Base-by-base conservation (phyloP, 2,113 vertebrate species). In the Speoplatyrhinus poulsoni region DNA sequence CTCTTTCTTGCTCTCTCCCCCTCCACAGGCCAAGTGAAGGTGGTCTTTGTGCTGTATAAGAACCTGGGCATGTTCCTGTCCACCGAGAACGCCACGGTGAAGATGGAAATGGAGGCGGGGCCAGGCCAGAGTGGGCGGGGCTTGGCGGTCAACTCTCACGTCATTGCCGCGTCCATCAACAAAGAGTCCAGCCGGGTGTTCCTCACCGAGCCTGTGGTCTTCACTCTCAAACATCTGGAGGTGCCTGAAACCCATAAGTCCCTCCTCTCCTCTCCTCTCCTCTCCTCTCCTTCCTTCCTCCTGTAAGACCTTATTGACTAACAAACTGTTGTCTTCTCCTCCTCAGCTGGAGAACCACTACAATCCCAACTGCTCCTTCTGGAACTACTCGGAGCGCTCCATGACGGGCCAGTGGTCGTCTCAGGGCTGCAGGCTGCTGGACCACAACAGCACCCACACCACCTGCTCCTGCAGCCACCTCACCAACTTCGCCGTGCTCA, bases 311-410 rank as follows among this genome's bases (percentile, higher is more conserved):
- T 41, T 2, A 6, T 41, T 41, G 36, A 41, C 36, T 41, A 4
- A 41, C 7, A 7, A 41, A 41, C 36, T 8, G 0, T 8, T 41
- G 36, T 41, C 7, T 59, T 65, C 56, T 68, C 46, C 59, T 0
- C 66, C 33, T 1, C 83, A 98, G 96, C 84, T 93, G 73, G 94
- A 97, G 76, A 95, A 96, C 86, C 95, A 95, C 66, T 94, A 94
- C 91, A 96, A 92, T 17, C 95, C 96, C n/a, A 98, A 97, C 86
- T 98, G 96, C 82, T 96, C 96, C 2, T 98, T 98, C 92, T 98
- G 96, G 96, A 97, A 96, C 90, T 98, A 98, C 89, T 97, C 96
- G 0, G 95, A 97, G 85, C 94, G 95, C 11, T 94, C 95, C 63
- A 98, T 98, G 96, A 94, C 92, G 59, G 96, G 96, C 68, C 94